Evolutionary conservation across 2,797 vertebrate species (phyloP).

Genomic region (Crypturellus tataupa): DNA sequence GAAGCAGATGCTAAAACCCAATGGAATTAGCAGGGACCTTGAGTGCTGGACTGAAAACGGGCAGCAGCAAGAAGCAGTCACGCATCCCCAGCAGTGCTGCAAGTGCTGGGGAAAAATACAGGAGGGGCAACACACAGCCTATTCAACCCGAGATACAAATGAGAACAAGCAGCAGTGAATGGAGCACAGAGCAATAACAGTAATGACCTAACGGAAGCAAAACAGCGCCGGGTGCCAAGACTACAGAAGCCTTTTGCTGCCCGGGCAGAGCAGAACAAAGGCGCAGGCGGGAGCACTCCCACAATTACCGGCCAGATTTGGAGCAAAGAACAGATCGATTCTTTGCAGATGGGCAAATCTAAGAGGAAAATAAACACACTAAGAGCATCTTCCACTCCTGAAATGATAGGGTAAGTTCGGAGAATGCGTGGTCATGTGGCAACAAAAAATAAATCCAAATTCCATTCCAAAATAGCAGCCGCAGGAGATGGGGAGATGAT

Average conservation of each 20-base stretch:
- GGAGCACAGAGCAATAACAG: background rate
- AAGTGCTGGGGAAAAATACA: background rate
- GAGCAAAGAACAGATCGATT: constrained; percentile 31
- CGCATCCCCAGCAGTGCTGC: background rate
- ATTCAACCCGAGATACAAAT: background rate
- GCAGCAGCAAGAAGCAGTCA: fast-evolving
- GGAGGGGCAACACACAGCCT: background rate
- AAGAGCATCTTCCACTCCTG: background rate
- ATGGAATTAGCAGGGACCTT: background rate
- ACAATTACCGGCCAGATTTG: background rate
- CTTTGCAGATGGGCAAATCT: background rate
- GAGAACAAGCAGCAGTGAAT: background rate
- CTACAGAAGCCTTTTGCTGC: constrained; percentile 30
- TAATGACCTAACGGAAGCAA: background rate
- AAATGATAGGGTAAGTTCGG: background rate
- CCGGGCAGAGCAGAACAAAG: constrained; percentile 12
- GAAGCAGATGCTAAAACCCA: background rate
- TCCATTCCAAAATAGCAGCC: background rate
- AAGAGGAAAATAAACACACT: background rate
- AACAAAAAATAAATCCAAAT: background rate
- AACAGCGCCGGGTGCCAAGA: background rate
- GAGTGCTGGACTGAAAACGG: background rate
- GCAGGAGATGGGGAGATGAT: fast-evolving
- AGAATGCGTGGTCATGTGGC: background rate
- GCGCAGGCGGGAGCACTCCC: background rate